Conservation (phyloP, 2,113 vertebrate species). For the Taxidea taxus region DNA sequence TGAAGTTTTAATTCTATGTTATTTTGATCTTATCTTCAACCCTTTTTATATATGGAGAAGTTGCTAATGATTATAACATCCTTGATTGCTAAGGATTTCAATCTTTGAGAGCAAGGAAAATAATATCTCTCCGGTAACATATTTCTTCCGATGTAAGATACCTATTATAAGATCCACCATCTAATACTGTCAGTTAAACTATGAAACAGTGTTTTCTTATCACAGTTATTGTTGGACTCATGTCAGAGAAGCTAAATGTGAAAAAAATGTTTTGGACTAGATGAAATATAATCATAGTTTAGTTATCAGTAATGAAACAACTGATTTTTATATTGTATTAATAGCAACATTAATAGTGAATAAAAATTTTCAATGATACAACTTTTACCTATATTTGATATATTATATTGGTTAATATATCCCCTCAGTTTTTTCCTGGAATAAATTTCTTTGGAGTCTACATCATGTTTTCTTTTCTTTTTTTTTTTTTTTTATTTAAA, state of each 20-base stretch:
- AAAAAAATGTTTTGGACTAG: constrained; percentile 7
- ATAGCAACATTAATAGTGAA: not conserved
- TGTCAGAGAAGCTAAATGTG: constrained; percentile 19
- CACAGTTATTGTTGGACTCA: not conserved
- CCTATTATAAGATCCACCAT: not conserved
- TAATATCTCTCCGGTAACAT: not conserved
- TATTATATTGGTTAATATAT: not conserved
- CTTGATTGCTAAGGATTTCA: constrained; percentile 22
- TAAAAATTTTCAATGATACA: not conserved
- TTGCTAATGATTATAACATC: not conserved
- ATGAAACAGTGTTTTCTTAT: not conserved
- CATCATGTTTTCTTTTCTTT: not conserved
- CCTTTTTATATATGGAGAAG: constrained; percentile 29
- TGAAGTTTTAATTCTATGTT: not conserved
- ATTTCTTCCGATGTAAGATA: not conserved
- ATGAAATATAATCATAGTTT: constrained; percentile 21
- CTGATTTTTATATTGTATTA: not conserved
- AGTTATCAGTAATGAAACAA: not conserved
- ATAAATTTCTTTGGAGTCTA: constrained; percentile 15
- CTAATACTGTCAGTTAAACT: not conserved
- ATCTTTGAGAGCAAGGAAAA: not conserved
- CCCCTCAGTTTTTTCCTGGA: not conserved
- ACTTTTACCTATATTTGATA: not conserved
- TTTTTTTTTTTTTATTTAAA: not conserved
- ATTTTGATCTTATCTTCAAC: constrained; percentile 2